Evolutionary conservation across 35 echinoderm and acorn worm genomes (phyloP).

Genomic region (Ptychodera flava): DNA sequence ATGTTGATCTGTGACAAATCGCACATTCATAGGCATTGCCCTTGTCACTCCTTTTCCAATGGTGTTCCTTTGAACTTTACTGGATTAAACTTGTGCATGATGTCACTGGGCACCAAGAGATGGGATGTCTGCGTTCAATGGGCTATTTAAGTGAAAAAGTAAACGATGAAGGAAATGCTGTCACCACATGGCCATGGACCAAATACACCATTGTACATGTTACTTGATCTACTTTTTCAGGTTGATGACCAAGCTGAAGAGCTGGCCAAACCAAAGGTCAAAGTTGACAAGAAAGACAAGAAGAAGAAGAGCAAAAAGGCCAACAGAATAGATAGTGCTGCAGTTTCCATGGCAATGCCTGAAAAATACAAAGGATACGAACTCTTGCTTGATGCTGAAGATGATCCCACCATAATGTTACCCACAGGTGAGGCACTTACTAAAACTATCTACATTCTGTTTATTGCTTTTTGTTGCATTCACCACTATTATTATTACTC

Average conservation of each 20-base stretch:
- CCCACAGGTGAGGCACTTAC: conserved; percentile 2
- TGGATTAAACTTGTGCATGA: too few species aligned
- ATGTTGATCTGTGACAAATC: too few species aligned
- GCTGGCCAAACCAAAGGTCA: neutral
- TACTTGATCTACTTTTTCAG: conserved; percentile 32
- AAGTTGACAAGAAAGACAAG: conserved; percentile 27
- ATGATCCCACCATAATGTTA: conserved; percentile 51
- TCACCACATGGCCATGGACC: too few species aligned
- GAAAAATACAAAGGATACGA: conserved; percentile 92
- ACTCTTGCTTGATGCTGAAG: conserved; percentile 59
- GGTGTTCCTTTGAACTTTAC: too few species aligned
- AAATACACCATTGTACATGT: too few species aligned
- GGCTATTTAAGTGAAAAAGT: too few species aligned
- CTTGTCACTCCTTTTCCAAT: too few species aligned
- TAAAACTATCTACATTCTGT: neutral
- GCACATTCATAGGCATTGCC: too few species aligned
- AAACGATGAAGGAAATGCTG: too few species aligned
- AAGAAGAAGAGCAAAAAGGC: conserved; percentile 29
- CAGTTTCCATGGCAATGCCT: conserved; percentile 54
- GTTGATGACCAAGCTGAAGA: conserved; percentile 88
- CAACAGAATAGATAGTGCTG: conserved; percentile 43
- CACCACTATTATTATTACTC: neutral
- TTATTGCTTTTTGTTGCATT: neutral
- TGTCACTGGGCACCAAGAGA: too few species aligned
- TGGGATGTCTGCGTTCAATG: too few species aligned